phyloP scores from a whole-genome alignment of 2,888 invertebrate species.

The Apamea epomidion region DNA sequence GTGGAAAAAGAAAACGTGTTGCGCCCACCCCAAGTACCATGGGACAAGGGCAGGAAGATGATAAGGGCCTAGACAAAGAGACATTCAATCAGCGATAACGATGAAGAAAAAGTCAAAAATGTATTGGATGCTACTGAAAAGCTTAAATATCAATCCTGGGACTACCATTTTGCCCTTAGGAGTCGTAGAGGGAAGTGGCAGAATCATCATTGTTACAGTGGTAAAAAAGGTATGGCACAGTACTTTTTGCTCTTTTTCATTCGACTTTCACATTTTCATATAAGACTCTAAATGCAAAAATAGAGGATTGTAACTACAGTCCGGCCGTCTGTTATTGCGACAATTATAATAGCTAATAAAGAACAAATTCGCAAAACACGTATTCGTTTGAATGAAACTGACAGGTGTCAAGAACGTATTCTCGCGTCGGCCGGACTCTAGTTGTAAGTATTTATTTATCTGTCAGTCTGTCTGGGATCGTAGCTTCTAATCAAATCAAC shows the following conservation, averaged over 20 bases:
- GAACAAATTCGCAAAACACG: too few relatives aligned
- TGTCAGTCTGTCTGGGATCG: neutral
- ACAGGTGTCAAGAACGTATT: too few relatives aligned
- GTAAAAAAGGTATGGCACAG: neutral
- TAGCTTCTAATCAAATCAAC: neutral
- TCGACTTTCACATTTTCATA: neutral
- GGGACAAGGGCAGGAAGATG: too few relatives aligned
- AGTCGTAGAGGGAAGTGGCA: neutral
- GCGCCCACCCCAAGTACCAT: too few relatives aligned
- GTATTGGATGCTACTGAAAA: neutral
- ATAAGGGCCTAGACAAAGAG: too few relatives aligned
- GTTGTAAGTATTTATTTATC: neutral
- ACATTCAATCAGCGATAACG: neutral
- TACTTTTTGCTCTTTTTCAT: neutral
- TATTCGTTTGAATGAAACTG: too few relatives aligned
- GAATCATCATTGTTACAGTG: neutral
- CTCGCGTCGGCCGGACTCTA: too few relatives aligned
- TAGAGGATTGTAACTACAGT: neutral
- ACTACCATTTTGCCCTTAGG: neutral
- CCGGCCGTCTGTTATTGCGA: too few relatives aligned
- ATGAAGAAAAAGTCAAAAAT: neutral
- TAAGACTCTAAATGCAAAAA: neutral
- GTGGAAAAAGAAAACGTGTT: too few relatives aligned
- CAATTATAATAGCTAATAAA: too few relatives aligned
- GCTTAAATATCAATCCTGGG: neutral